A percentile compares a stretch with the other conserved stretches of the same genome.
Conservation (phyloP, 2,888 invertebrate genomes). For the Torymus tubicola region DNA sequence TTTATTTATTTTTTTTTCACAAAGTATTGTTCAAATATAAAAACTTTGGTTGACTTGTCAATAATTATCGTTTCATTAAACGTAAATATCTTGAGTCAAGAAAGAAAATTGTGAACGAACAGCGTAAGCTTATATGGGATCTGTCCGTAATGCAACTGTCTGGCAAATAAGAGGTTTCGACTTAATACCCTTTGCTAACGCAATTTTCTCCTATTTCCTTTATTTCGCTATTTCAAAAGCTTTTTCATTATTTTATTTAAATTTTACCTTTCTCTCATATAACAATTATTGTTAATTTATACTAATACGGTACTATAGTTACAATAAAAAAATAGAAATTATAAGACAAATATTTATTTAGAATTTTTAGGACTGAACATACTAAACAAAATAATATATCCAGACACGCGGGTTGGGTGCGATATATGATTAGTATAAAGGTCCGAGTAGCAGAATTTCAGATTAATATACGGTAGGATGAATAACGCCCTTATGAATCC, state of each 20-base stretch:
- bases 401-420: not conserved
- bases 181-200: not conserved
- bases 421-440: too few species aligned
- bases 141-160: constrained; percentile 6
- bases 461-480: too few species aligned
- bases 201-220: not conserved
- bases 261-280: too few species aligned
- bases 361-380: not conserved
- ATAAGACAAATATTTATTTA: too few species aligned
- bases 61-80: not conserved
- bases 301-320: too few species aligned
- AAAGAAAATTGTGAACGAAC: not conserved
- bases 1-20: too few species aligned
- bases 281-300: too few species aligned
- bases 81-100: not conserved
- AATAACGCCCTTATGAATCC: too few species aligned
- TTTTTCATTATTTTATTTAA: too few species aligned
- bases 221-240: not conserved
- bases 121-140: constrained; percentile 10
- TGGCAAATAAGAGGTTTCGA: not conserved
- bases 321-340: too few species aligned
- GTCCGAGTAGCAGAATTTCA: too few species aligned
- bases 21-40: too few species aligned
- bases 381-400: not conserved
- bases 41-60: not conserved